Base-by-base conservation (phyloP, 2,888 invertebrate genomes). In the Drosophila mulleri region DNA sequence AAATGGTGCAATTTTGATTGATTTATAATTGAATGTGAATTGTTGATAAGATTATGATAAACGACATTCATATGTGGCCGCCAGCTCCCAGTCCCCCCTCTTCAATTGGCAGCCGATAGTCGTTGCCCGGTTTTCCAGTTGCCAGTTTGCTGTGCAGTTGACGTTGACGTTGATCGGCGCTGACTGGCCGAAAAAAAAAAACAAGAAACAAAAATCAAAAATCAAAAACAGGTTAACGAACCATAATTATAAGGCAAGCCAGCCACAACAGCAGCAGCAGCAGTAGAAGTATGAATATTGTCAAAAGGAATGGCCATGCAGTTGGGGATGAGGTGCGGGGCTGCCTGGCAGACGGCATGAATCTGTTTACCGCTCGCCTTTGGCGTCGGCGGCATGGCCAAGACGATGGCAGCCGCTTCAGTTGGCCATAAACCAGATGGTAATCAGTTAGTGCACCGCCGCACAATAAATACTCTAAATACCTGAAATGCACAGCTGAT, bases 41-140 rank as follows among this genome's bases (percentile, higher is more conserved):
- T 89, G 90, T 78, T 90, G 91, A 91, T 91, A 90, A 91, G 91
- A 91, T 91, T 91, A 85, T 91, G 91, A 91, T 91, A 91, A 91
- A 90, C 83, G 83, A 80, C 86, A 81, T 83, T 85, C 82, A 88
- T 82, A 80, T 72, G 68, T 59, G 67, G 82, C 63, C 67, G 61
- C 62, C 73, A 67, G 77, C 20, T 37, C 16, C 18, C 32, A 11
- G 16, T n/a, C 14, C 8, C 16, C 50, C 61, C 42, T 12, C 12
- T 12, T n/a, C 2, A 42, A 29, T 52, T 37, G 20, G 41, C 41
- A 60, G 50, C 9, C 16, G 50, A 29, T 48, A 18, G 42, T 39
- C 37, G 37, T 58, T 41, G 56, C 44, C 61, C 50, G 32, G 59
- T 44, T 48, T 37, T 78, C 48, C 72, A 66, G 72, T 78, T 75